Percentiles rank a stretch among this genome's conserved stretches.
Conservation (phyloP, 2,113 vertebrate species). For the Hemibagrus wyckioides region DNA sequence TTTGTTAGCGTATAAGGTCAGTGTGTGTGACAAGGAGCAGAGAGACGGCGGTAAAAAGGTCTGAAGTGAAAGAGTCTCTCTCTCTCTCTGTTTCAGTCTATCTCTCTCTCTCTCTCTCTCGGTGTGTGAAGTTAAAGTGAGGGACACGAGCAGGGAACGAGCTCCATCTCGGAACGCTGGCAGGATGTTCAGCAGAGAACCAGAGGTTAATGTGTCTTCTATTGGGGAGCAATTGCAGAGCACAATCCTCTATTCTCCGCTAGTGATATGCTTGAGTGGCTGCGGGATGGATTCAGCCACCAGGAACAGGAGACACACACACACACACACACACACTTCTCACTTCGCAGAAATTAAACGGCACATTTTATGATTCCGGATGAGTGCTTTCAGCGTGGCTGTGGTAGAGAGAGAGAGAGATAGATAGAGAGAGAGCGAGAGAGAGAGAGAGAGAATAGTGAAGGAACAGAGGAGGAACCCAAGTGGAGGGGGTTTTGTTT, state of each 20-base stretch:
- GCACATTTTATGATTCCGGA: constrained; percentile 67
- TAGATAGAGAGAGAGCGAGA: constrained; percentile 44
- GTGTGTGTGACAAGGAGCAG: not conserved
- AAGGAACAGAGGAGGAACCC: constrained; percentile 32
- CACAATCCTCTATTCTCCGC: constrained; percentile 73
- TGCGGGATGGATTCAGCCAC: constrained; percentile 74
- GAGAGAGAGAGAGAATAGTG: constrained; percentile 53
- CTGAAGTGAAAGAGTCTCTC: not conserved
- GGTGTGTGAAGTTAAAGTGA: not conserved
- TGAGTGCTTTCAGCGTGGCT: constrained; percentile 22
- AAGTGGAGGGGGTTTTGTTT: constrained; percentile 64
- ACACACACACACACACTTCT: constrained; percentile 56
- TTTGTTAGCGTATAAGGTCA: constrained; percentile 2
- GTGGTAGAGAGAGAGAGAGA: constrained; percentile 47
- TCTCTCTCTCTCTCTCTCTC: not conserved
- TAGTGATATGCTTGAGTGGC: constrained; percentile 77
- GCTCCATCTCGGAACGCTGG: not conserved
- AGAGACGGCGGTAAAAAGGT: not conserved
- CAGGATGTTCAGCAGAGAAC: constrained; percentile 59
- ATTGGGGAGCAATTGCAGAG: constrained; percentile 80
- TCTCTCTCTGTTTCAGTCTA: not conserved
- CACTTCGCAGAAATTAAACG: constrained; percentile 78
- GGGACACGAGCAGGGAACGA: not conserved
- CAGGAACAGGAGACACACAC: constrained; percentile 66
- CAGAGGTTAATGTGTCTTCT: constrained; percentile 78